Base-by-base conservation (phyloP, 2,797 vertebrate genomes). In the Trachurus trachurus region DNA sequence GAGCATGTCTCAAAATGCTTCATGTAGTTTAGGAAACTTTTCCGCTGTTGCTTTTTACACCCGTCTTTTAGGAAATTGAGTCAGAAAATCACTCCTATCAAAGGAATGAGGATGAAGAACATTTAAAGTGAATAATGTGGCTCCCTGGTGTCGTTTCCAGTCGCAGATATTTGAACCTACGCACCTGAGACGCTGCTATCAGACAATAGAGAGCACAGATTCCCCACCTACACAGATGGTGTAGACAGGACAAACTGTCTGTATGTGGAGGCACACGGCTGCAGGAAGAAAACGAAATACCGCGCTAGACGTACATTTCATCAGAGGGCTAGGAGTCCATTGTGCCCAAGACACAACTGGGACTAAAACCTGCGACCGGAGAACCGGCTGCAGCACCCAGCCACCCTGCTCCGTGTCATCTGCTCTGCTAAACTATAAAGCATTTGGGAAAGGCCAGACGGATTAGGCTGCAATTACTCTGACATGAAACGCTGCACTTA, bases 401-500 rank as follows among this genome's bases (percentile, higher is more conserved):
- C 71, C 71, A 21, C 44, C 60, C 34, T 17, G 45, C 83, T 79
- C 72, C 11, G 76, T 80, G 83, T 88, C 88, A 76, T 84, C 79
- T 76, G 79, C 73, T 81, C 83, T 37, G 58, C 74, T 77, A 34
- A 64, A 87, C 87, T 77, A 69, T 63, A 72, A 87, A 84, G 87
- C 77, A 16, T 82, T 79, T 47, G 71, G 74, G 71, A 74, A 76
- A 76, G 81, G 78, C 79, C 87, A 88, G 90, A 85, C 71, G 72
- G 88, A 90, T 92, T 84, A 91, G 75, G 71, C 74, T 74, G 87
- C 65, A 77, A 85, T 85, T 81, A 74, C 71, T 63, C 73, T 44
- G 77, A 90, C 90, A 87, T 75, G 83, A 87, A 87, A 90, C 85
- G 88, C 89, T 78, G 85, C 77, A 54, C 84, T 81, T 84, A 59